phyloP scores from a whole-genome alignment of 1,140 invertebrate genomes.

The Drosophila parabipectinata region DNA sequence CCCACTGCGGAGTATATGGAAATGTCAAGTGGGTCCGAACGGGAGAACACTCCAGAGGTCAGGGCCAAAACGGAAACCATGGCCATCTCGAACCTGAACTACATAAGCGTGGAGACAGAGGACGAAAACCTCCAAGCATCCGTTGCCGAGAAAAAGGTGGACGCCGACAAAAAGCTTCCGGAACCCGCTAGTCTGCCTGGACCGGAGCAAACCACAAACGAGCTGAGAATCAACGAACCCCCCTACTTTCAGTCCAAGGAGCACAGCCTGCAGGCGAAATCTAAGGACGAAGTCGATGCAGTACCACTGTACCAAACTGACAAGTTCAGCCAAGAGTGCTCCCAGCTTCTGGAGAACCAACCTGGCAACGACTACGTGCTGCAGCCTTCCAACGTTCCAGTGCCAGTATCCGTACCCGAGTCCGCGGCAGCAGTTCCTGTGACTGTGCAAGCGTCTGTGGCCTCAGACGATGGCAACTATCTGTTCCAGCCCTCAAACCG shows the following conservation, averaged over 20 bases:
- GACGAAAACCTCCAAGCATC: slow-evolving; percentile 76
- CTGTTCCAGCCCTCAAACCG: slow-evolving; percentile 87
- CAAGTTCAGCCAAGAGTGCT: slow-evolving; percentile 83
- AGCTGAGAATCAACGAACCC: slow-evolving; percentile 78
- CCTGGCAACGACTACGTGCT: slow-evolving; percentile 80
- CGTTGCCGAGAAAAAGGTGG: slow-evolving; percentile 69
- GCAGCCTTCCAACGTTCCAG: slow-evolving; percentile 80
- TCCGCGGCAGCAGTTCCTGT: slow-evolving; percentile 5
- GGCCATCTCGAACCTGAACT: slow-evolving; percentile 82
- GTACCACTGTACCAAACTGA: slow-evolving; percentile 61
- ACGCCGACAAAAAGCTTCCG: slow-evolving; percentile 65
- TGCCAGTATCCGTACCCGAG: slow-evolving; percentile 1
- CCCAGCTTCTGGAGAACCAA: slow-evolving; percentile 76
- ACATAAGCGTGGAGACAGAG: slow-evolving; percentile 79
- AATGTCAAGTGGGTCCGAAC: slow-evolving; percentile 82
- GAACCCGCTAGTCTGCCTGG: slow-evolving; percentile 33
- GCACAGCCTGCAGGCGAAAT: slow-evolving; percentile 67
- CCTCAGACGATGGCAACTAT: slow-evolving; percentile 84
- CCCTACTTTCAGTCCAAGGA: slow-evolving; percentile 83
- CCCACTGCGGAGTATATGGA: slow-evolving; percentile 80
- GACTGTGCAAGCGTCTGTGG: neutral
- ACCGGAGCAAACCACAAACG: slow-evolving; percentile 74
- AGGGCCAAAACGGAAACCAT: slow-evolving; percentile 67
- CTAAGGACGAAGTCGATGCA: slow-evolving; percentile 66
- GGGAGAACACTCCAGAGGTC: slow-evolving; percentile 73